These are phyloP conservation scores for Hemibagrus guttatus DNA, from an alignment of 2,797 vertebrate genomes.

Conservation along the genomic window DNA sequence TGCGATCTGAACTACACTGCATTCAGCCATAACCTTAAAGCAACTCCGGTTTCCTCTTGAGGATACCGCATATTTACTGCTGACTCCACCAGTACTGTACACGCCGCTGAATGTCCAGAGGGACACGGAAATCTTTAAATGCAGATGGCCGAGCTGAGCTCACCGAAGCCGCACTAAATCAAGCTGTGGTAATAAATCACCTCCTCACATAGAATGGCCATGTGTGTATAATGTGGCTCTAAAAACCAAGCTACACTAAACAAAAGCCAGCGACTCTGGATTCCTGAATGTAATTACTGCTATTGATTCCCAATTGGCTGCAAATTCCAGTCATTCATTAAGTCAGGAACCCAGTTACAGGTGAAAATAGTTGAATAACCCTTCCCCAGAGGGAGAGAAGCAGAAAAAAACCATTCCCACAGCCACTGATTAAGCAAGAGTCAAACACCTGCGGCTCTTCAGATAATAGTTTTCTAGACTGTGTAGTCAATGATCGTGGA, in stretches of 20 bases:
- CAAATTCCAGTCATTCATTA: constrained; percentile 72
- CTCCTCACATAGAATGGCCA: not conserved
- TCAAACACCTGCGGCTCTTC: constrained; percentile 42
- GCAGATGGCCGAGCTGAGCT: constrained; percentile 27
- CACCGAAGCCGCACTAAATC: constrained; percentile 4
- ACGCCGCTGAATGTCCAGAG: not conserved
- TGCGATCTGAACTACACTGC: constrained; percentile 40
- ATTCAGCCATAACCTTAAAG: constrained; percentile 18
- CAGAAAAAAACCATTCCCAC: constrained; percentile 35
- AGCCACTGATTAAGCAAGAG: constrained; percentile 43
- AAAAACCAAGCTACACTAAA: constrained; percentile 32
- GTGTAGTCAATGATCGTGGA: not conserved
- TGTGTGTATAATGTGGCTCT: constrained; percentile 29
- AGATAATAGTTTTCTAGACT: constrained; percentile 14
- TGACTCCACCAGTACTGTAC: constrained; percentile 5
- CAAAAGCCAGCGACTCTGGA: constrained; percentile 59
- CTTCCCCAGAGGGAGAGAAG: constrained; percentile 41
- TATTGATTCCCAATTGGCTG: constrained; percentile 66
- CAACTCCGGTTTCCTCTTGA: constrained; percentile 1
- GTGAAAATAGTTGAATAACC: constrained; percentile 60
- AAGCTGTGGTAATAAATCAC: constrained; percentile 22
- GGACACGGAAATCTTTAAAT: constrained; percentile 36
- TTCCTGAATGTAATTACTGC: constrained; percentile 65
- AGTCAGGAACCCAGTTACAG: constrained; percentile 59
- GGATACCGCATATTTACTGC: constrained; percentile 7